Percentiles rank a stretch among this genome's conserved stretches.
These are phyloP conservation scores for Martes martes DNA, from an alignment of 2,113 vertebrate species.

Conservation along the genomic window DNA sequence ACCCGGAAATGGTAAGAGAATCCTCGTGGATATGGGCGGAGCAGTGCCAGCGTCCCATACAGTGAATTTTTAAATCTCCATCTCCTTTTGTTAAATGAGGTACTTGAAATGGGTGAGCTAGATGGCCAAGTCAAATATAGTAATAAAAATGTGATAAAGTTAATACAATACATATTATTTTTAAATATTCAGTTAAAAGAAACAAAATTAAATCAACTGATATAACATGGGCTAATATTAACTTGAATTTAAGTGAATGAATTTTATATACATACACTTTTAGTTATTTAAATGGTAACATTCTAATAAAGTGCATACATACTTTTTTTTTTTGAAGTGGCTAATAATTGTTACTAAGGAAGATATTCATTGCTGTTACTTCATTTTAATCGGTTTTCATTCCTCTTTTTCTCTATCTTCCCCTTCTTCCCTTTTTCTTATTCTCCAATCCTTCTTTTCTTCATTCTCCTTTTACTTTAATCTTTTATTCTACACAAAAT, in stretches of 20 bases:
- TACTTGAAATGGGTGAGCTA: not conserved
- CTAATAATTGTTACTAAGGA: not conserved
- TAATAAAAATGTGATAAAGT: not conserved
- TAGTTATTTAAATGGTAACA: not conserved
- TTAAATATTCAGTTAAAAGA: not conserved
- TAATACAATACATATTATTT: not conserved
- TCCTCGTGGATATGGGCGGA: rapidly evolving
- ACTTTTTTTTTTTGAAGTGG: not conserved
- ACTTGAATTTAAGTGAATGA: not conserved
- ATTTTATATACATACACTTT: not conserved
- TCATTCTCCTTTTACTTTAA: not conserved
- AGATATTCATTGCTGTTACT: not conserved
- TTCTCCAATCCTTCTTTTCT: not conserved
- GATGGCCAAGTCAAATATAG: not conserved
- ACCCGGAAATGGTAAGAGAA: not conserved
- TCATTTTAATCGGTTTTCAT: not conserved
- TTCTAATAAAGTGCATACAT: not conserved
- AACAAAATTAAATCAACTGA: not conserved
- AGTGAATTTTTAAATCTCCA: not conserved
- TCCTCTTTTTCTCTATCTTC: not conserved
- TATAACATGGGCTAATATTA: not conserved
- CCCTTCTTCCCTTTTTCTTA: not conserved
- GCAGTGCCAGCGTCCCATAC: too few species aligned
- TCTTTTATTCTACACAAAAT: not conserved
- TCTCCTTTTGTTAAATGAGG: not conserved